phyloP scores from a whole-genome alignment of 1,140 invertebrate species.

The Drosophila watanabei region DNA sequence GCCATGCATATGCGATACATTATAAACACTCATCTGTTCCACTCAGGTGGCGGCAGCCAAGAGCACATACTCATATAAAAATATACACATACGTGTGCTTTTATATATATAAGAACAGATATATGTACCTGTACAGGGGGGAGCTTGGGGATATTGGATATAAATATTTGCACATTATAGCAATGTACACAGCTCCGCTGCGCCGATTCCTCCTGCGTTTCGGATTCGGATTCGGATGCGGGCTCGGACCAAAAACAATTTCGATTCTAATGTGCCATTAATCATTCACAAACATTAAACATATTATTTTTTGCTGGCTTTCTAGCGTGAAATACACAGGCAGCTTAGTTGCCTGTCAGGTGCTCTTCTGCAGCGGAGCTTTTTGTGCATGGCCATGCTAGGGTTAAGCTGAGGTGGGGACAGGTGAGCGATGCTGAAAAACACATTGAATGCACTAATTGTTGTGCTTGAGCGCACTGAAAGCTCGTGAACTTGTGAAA shows the following conservation, averaged over 20 bases:
- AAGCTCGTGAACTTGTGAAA: constrained; percentile 63
- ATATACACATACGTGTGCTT: neutral
- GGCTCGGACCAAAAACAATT: constrained; percentile 68
- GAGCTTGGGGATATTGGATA: constrained; percentile 40
- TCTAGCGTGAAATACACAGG: constrained; percentile 80
- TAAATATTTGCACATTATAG: constrained; percentile 83
- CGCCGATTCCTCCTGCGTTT: constrained; percentile 17
- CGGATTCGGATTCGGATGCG: constrained; percentile 24
- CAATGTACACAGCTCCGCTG: constrained; percentile 56
- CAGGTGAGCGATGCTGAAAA: constrained; percentile 43
- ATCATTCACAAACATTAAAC: constrained; percentile 84
- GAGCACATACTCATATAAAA: constrained; percentile 29
- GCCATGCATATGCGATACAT: constrained; percentile 70
- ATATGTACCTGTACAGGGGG: neutral
- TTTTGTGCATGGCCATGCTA: constrained; percentile 20
- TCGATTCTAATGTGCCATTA: constrained; percentile 82
- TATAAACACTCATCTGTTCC: constrained; percentile 82
- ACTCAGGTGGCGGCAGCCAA: constrained; percentile 50
- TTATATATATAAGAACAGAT: neutral
- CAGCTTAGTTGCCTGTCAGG: constrained; percentile 81
- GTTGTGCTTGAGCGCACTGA: constrained; percentile 63
- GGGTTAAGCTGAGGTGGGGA: constrained; percentile 13
- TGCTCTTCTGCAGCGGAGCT: constrained; percentile 39
- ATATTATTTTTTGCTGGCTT: constrained; percentile 64
- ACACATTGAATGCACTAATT: constrained; percentile 72